These are phyloP conservation scores for Anaspis maculata DNA, from an alignment of 2,888 invertebrate species.

Conservation along the genomic window DNA sequence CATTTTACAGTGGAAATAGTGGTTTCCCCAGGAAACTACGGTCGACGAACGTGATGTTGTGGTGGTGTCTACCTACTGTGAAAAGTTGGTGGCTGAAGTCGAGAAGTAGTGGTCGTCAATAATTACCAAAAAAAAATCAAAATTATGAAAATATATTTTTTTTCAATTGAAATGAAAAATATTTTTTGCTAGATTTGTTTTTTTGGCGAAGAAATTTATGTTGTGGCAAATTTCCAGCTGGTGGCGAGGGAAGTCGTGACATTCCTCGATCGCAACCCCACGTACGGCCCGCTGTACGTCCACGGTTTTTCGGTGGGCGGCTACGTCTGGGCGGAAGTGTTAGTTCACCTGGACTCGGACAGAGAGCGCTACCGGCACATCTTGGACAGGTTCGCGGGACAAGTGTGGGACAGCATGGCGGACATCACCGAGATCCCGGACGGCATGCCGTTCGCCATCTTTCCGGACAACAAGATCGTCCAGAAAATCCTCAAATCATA, in stretches of 20 bases:
- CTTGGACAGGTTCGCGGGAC: slow-evolving; percentile 63
- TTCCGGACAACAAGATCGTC: slow-evolving; percentile 62
- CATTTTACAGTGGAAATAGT: too few relatives aligned
- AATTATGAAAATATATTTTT: too few relatives aligned
- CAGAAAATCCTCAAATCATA: slow-evolving; percentile 59
- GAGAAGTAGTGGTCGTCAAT: too few relatives aligned
- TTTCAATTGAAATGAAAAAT: too few relatives aligned
- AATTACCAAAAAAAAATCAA: too few relatives aligned
- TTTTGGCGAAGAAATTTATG: too few relatives aligned
- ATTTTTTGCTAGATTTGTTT: too few relatives aligned
- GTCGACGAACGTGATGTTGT: too few relatives aligned
- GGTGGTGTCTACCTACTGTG: too few relatives aligned
- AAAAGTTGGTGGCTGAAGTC: too few relatives aligned
- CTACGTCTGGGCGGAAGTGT: slow-evolving; percentile 80
- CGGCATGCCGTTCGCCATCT: slow-evolving; percentile 64
- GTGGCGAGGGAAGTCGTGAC: slow-evolving; percentile 67
- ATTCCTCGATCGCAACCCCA: slow-evolving; percentile 60
- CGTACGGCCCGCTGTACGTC: slow-evolving; percentile 60
- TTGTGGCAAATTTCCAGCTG: too few relatives aligned
- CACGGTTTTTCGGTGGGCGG: slow-evolving; percentile 90
- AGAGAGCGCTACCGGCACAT: slow-evolving; percentile 50
- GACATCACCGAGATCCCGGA: slow-evolving; percentile 64
- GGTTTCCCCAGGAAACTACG: too few relatives aligned
- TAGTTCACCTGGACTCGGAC: slow-evolving; percentile 52
- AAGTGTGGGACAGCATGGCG: slow-evolving; percentile 84